Conservation (phyloP, 2,797 vertebrate genomes). For the Danionella dracula region DNA sequence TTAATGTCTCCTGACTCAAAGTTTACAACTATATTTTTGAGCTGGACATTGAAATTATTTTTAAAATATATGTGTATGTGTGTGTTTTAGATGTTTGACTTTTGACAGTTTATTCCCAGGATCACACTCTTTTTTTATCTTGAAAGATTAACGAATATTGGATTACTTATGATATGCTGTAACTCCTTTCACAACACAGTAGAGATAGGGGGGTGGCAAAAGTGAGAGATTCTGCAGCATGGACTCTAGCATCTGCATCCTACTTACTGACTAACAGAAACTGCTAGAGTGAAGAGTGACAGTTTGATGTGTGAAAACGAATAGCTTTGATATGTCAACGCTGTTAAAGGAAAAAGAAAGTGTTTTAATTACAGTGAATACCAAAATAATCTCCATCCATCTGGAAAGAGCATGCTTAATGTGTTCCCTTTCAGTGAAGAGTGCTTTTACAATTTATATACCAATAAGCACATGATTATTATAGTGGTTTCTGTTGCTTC, state of each 20-base stretch:
- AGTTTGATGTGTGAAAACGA: conserved; percentile 4
- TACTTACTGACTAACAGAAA: conserved; percentile 17
- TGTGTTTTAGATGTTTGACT: too few relatives aligned
- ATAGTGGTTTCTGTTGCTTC: conserved; percentile 26
- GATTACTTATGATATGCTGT: neutral
- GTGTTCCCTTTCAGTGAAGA: conserved; percentile 14
- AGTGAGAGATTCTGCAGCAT: neutral
- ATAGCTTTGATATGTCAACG: conserved; percentile 23
- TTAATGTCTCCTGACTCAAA: too few relatives aligned
- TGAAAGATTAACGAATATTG: neutral
- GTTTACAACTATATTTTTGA: too few relatives aligned
- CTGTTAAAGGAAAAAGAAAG: neutral
- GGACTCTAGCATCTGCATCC: conserved; percentile 1
- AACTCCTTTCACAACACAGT: neutral
- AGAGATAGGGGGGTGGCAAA: neutral
- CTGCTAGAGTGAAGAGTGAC: conserved; percentile 13
- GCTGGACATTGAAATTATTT: too few relatives aligned
- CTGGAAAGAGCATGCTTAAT: neutral
- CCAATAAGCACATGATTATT: conserved; percentile 25
- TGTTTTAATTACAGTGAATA: conserved; percentile 6
- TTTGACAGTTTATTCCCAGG: neutral
- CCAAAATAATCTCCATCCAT: neutral
- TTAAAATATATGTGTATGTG: too few relatives aligned
- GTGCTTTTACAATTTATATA: neutral
- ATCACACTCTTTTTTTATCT: conserved; percentile 6